Percentiles rank a stretch among this genome's conserved stretches.
phyloP scores from a whole-genome alignment of 2,888 invertebrate genomes.

The Limnephilus rhombicus region DNA sequence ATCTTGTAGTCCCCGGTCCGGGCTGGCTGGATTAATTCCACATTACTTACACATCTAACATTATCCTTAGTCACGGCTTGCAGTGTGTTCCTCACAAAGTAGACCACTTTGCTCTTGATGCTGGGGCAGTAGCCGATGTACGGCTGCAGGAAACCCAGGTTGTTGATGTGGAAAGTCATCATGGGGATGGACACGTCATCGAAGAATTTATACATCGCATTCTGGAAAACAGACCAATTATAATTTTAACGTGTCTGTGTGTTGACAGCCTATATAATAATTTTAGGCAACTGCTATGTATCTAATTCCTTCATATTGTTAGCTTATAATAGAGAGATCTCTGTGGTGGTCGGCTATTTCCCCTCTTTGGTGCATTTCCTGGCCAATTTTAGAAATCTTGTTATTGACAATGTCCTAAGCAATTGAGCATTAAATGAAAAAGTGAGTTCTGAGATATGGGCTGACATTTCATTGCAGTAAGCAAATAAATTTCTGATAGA shows the following conservation, averaged over 20 bases:
- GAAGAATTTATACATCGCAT: conserved; percentile 53
- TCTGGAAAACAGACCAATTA: conserved; percentile 43
- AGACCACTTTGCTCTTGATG: conserved; percentile 80
- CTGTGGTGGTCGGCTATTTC: no score
- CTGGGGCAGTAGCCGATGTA: conserved; percentile 59
- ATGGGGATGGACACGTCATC: conserved; percentile 51
- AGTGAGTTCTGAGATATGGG: no score
- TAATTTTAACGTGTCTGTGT: neutral
- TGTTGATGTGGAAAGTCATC: conserved; percentile 59
- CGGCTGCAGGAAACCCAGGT: conserved; percentile 59
- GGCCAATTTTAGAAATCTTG: neutral
- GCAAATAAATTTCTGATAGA: no score
- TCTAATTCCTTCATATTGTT: neutral
- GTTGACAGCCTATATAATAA: no score
- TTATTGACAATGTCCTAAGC: neutral
- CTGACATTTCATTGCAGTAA: no score
- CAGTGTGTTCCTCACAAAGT: conserved; percentile 85
- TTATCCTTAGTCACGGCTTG: conserved; percentile 82
- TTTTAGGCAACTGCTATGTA: neutral
- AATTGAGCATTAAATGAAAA: no score
- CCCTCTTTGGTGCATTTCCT: no score
- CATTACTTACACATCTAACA: conserved; percentile 67
- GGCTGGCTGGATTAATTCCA: no score
- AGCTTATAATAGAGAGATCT: no score
- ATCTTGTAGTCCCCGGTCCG: no score